Percentiles rank a stretch among this genome's conserved stretches.
Conservation (phyloP, 1,140 invertebrate species). For the Goniozus legneri region DNA sequence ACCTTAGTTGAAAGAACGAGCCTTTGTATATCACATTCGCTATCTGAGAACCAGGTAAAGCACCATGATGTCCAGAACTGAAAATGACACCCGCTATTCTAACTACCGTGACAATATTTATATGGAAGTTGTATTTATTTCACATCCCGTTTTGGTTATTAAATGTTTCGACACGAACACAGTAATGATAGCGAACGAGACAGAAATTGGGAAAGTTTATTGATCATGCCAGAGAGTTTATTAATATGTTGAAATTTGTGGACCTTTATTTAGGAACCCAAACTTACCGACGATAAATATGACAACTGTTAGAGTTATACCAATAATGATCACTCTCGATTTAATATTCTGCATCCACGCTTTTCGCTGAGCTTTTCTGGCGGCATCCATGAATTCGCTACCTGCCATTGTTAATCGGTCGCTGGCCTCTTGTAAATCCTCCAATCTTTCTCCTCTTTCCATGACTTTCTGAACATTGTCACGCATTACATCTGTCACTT, state of each 20-base stretch:
- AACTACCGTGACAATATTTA: background rate
- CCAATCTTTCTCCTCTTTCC: constrained; percentile 57
- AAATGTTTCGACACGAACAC: no score
- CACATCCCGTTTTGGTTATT: no score
- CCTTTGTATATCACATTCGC: constrained; percentile 21
- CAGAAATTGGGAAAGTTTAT: no score
- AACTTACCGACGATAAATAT: constrained; percentile 46
- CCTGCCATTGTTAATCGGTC: constrained; percentile 52
- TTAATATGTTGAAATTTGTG: no score
- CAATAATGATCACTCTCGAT: constrained; percentile 40
- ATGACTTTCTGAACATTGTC: constrained; percentile 58
- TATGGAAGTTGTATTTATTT: no score
- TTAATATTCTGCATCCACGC: constrained; percentile 57
- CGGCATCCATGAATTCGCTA: constrained; percentile 54
- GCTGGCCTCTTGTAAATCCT: constrained; percentile 58
- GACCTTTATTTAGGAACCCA: no score
- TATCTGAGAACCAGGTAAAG: constrained; percentile 50
- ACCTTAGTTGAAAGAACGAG: constrained; percentile 22
- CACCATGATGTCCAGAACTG: constrained; percentile 47
- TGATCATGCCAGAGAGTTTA: no score
- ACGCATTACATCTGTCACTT: constrained; percentile 59
- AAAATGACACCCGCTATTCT: constrained; percentile 33
- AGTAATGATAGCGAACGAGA: no score
- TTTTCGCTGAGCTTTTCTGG: constrained; percentile 49
- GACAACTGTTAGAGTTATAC: constrained; percentile 35